phyloP scores from a whole-genome alignment of 2,113 vertebrate species.

The Eulemur macaco region DNA sequence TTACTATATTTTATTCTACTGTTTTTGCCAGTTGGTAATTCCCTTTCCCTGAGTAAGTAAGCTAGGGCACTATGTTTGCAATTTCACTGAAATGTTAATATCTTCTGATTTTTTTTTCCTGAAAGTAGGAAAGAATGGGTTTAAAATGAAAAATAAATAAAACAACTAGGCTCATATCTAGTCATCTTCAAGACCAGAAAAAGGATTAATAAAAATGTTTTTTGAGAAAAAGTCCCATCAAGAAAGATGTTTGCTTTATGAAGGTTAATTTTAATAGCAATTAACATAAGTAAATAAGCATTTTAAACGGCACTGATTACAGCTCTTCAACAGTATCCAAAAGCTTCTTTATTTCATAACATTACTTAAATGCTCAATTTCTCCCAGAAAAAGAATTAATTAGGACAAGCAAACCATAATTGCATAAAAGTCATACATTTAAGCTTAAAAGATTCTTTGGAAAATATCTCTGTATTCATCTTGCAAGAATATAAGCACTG shows the following conservation, averaged over 20 bases:
- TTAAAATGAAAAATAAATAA: not conserved
- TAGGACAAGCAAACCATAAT: slow-evolving; percentile 63
- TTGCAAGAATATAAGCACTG: slow-evolving; percentile 69
- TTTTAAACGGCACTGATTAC: not conserved
- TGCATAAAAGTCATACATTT: slow-evolving; percentile 49
- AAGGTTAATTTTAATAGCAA: slow-evolving; percentile 20
- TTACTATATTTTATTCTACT: not conserved
- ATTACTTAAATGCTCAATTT: slow-evolving; percentile 45
- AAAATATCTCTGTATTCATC: slow-evolving; percentile 73
- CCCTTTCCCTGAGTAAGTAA: not conserved
- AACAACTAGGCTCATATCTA: not conserved
- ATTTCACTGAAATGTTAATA: not conserved
- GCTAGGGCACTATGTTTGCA: not conserved
- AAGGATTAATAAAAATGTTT: not conserved
- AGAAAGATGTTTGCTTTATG: slow-evolving; percentile 20
- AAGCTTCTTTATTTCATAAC: not conserved
- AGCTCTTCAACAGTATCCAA: not conserved
- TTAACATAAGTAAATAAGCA: slow-evolving; percentile 29
- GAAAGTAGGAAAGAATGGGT: not conserved
- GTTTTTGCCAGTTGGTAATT: not conserved
- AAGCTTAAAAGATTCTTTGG: slow-evolving; percentile 59
- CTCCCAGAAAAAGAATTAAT: slow-evolving; percentile 15
- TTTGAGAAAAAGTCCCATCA: not conserved
- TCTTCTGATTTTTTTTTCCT: not conserved
- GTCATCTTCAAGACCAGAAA: slow-evolving; percentile 18